Conservation (phyloP, 2,888 invertebrate genomes). For the Epistrophe grossulariae region DNA sequence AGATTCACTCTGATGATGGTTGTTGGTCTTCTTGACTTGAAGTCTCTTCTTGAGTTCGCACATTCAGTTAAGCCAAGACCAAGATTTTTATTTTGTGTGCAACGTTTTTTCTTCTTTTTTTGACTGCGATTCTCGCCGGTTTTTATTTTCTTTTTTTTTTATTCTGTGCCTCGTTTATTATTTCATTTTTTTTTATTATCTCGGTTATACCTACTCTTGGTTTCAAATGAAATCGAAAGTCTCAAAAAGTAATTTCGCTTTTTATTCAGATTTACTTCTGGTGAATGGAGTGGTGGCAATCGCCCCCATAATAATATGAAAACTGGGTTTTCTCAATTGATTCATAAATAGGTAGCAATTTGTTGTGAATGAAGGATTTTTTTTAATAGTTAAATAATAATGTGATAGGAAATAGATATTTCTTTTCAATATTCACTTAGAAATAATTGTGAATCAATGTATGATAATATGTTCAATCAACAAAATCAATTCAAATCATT, state of each 20-base stretch:
- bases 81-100: slow-evolving; percentile 53
- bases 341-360: slow-evolving; percentile 14
- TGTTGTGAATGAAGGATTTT: slow-evolving; percentile 13
- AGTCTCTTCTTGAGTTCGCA: slow-evolving; percentile 18
- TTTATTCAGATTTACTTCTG: slow-evolving; percentile 58
- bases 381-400: background rate
- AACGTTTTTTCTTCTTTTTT: slow-evolving; percentile 63
- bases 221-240: slow-evolving; percentile 74
- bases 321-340: slow-evolving; percentile 35
- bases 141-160: slow-evolving; percentile 22
- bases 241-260: slow-evolving; percentile 64
- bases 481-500: background rate
- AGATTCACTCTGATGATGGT: slow-evolving; percentile 6
- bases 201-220: slow-evolving; percentile 56
- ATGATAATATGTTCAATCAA: no score
- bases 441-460: background rate
- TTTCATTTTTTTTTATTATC: slow-evolving; percentile 11
- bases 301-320: slow-evolving; percentile 20
- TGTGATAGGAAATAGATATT: background rate
- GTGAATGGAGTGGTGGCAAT: background rate
- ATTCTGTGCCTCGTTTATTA: slow-evolving; percentile 18
- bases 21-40: background rate
- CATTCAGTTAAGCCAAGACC: slow-evolving; percentile 18
- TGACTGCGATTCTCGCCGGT: slow-evolving; percentile 67
- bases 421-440: background rate